These are phyloP conservation scores for Lamellibrachia satsuma DNA, from an alignment of 2,888 invertebrate species.

Conservation along the genomic window DNA sequence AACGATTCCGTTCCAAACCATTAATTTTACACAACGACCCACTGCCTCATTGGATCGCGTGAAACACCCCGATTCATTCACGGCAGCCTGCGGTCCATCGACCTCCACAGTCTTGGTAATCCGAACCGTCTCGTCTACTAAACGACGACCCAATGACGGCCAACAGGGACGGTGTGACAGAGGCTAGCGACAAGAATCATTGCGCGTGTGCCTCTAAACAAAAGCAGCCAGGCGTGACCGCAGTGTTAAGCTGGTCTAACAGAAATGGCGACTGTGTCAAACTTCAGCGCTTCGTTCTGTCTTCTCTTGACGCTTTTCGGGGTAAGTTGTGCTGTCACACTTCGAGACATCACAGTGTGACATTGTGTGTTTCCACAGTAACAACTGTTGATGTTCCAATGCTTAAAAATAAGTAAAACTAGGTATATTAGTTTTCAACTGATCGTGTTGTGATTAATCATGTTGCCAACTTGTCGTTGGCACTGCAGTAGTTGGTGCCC, in stretches of 20 bases:
- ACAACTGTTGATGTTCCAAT: background rate
- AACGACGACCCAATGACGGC: background rate
- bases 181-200: background rate
- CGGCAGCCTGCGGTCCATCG: background rate
- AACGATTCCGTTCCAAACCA: background rate
- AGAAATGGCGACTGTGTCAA: background rate
- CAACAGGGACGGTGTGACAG: background rate
- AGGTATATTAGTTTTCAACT: background rate
- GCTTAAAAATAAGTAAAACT: background rate
- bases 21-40: background rate
- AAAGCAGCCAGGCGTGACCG: background rate
- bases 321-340: background rate
- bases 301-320: background rate
- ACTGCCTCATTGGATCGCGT: background rate
- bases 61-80: background rate
- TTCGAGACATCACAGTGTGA: background rate
- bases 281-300: background rate
- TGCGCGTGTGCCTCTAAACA: background rate
- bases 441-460: background rate
- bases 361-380: background rate
- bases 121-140: background rate
- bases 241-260: background rate
- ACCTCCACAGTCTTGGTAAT: background rate
- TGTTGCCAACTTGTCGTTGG: background rate
- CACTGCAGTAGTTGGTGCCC: background rate